Evolutionary conservation across 2,888 invertebrate species (phyloP).

Genomic region (Ethmia dodecea): DNA sequence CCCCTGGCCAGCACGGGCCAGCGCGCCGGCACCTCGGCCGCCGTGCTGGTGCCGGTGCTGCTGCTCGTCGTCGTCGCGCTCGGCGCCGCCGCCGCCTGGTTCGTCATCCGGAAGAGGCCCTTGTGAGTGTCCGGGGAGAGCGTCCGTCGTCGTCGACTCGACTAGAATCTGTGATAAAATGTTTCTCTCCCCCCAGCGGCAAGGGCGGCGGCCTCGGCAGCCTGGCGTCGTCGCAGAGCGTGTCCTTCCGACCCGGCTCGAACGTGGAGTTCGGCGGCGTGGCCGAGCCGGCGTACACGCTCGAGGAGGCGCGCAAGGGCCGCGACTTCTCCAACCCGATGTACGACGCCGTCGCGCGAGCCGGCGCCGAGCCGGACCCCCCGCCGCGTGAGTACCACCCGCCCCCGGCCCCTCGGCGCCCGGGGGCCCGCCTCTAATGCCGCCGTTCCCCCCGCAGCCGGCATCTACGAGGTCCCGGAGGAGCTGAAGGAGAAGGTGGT

Average conservation of each 20-base stretch:
- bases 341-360: conserved; percentile 93
- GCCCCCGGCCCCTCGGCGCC: conserved; percentile 27
- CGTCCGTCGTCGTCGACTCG: no score
- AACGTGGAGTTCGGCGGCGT: conserved; percentile 91
- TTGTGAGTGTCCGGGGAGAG: conserved; percentile 93
- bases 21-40: conserved; percentile 79
- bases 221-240: conserved; percentile 91
- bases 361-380: conserved; percentile 63
- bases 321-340: conserved; percentile 98
- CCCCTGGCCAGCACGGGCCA: conserved; percentile 74
- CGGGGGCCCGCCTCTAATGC: conserved; percentile 41
- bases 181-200: conserved; percentile 74
- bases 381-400: conserved; percentile 46
- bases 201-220: conserved; percentile 89
- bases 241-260: conserved; percentile 94
- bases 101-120: conserved; percentile 88
- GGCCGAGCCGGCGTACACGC: conserved; percentile 78
- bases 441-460: conserved; percentile 47
- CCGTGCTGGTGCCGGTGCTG: conserved; percentile 89
- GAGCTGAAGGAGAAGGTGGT: conserved; percentile 83
- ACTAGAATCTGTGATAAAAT: no score
- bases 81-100: conserved; percentile 86
- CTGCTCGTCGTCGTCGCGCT: conserved; percentile 86
- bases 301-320: conserved; percentile 81
- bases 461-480: conserved; percentile 90